Evolutionary conservation across 1,140 invertebrate genomes (phyloP), one percentile per base, ranked within the genome.

Genomic region (Ips nitidus): DNA sequence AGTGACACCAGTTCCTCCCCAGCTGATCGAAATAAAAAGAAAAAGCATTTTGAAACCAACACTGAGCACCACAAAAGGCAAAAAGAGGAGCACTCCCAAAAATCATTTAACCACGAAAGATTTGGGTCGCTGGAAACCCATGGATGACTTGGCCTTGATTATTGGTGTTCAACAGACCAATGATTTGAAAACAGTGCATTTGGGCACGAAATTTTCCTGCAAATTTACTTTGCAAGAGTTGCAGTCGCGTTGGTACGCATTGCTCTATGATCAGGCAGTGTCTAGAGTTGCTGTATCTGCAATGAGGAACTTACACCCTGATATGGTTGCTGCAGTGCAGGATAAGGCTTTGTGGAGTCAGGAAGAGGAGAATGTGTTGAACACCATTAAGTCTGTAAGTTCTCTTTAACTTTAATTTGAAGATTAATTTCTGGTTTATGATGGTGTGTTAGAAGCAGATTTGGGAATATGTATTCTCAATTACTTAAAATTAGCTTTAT

Each of bases 131-230:
- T 99, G 97, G 97, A 98, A 98, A 81, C 94, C 97, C 8, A 92
- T 94, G 41, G 98, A 99, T 85, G 98, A 99, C 83, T 83, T 98
- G 4, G 91, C 94, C 2, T 83, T 99, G 1, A 95, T 99, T 69
- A 90, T 94, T 74, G 22, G 22, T 22, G 93, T 98, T 5, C 91
- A 95, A 78, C 97, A 98, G 88, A 93, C 93, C 3, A 94, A 93
- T 83, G 94, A 97, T 80, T 80, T 97, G 45, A 84, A 88, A 43
- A 87, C 88, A 75, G 95, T 99, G 4, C 93, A 98, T 79, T 84
- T 92, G 71, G 94, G 95, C 38, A 90, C 96, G 2, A 98, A 97
- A 80, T 99, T 99, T 83, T 97, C 96, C 0, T 97, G 95, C 78
- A 89, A 93, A 71, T 99, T 98, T 79, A 96, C 94, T 1, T 81